Base-by-base conservation (phyloP, 2,113 vertebrate genomes). In the Arvicanthis niloticus region DNA sequence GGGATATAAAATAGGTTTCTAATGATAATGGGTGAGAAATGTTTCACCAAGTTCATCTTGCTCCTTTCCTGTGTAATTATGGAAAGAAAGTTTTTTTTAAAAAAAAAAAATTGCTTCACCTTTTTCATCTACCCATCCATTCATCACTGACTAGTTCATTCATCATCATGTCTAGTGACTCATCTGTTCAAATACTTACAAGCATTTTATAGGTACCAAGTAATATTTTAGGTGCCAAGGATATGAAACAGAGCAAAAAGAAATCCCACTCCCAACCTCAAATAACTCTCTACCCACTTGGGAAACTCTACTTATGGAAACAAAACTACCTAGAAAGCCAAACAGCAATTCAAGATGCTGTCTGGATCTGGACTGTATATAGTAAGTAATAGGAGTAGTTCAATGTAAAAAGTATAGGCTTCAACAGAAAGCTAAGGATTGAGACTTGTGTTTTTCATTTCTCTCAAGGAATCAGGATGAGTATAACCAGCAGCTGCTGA, bases 1-100 rank as follows among this genome's bases (percentile, higher is more conserved):
- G 67, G 42, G 70, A 56, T 86, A 95, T 80, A 88, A 94, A 94
- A 84, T 42, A 93, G 65, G n/a, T 92, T 91, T 95, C 62, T 96
- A 75, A 88, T 75, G 22, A 82, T 95, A 91, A 92, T 85, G 93
- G 48, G 40, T 94, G 72, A 92, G 84, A 88, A 93, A 51, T 67
- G 40, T 88, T 48, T 91, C 88, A 42, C n/a, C 75, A 91, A 48
- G n/a, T 89, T 91, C n/a, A 93, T 76, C 68, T 92, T 34, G 72
- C 40, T 95, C 37, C 73, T 88, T 89, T 96, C 45, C 88, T 94
- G 0, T 96, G 31, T 95, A 75, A 68, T 78, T 58, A 76, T 92
- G 34, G 76, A 75, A 45, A 94, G 77, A 88, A 96, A 88, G 19
- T 48, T 84, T 60, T 45, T 48, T 84, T 62, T 85, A 8, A 94